Evolutionary conservation across 92 coral and sea anemone species (phyloP).

Genomic region (Isaurus tuberculatus): DNA sequence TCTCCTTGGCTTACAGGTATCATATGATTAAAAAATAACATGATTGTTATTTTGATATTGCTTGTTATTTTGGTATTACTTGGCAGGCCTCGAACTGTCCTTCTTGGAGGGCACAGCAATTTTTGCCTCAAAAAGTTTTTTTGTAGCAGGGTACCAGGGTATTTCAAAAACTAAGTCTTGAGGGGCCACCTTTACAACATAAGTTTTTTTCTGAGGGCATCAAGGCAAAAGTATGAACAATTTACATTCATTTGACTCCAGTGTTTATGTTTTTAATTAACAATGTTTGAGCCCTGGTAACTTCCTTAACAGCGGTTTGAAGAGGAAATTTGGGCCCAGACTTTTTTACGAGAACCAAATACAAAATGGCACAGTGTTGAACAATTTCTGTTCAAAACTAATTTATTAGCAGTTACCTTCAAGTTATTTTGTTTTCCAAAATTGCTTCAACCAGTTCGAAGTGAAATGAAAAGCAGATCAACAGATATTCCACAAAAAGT

Average conservation of each 20-base stretch:
- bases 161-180: neutral
- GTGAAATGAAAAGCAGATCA: too few species aligned
- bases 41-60: too few species aligned
- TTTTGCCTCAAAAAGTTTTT: neutral
- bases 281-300: neutral
- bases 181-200: neutral
- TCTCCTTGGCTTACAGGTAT: conserved; percentile 90
- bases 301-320: neutral
- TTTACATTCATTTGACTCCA: neutral
- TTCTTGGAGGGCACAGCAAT: neutral
- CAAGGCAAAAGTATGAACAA: too few species aligned
- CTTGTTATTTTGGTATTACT: too few species aligned
- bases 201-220: too few species aligned
- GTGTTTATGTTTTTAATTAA: neutral
- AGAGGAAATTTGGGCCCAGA: neutral
- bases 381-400: neutral
- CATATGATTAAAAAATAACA: too few species aligned
- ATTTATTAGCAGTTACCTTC: neutral
- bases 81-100: neutral
- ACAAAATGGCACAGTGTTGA: neutral
- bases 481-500: too few species aligned
- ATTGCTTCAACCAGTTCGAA: too few species aligned
- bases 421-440: too few species aligned
- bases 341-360: neutral
- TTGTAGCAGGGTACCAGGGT: neutral